Evolutionary conservation across 2,113 vertebrate genomes (phyloP).

Genomic region (Pseudorectes ferrugineus): DNA sequence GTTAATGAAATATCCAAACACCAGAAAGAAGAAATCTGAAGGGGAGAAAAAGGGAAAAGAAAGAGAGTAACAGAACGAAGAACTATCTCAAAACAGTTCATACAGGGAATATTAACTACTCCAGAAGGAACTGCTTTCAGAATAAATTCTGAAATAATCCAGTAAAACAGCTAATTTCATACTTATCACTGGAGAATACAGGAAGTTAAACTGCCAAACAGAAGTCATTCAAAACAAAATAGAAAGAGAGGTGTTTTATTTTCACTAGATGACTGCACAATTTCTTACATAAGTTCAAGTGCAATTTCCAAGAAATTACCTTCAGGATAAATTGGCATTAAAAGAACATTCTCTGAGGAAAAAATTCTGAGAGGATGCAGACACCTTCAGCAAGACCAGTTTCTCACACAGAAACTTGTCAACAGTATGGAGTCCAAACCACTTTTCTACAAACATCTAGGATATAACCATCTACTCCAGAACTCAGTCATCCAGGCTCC

Average conservation of each 20-base stretch:
- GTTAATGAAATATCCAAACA: conserved; percentile 57
- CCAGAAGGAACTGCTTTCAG: background rate
- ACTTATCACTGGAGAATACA: background rate
- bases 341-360: background rate
- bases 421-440: background rate
- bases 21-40: conserved; percentile 3
- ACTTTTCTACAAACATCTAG: background rate
- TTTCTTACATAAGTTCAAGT: background rate
- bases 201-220: background rate
- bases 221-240: background rate
- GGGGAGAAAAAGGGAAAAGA: background rate
- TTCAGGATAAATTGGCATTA: background rate
- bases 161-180: background rate
- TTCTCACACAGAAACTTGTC: background rate
- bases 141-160: background rate
- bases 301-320: background rate
- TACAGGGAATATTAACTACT: background rate
- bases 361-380: background rate
- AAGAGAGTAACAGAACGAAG: background rate
- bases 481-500: background rate
- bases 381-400: background rate
- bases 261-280: background rate
- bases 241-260: background rate
- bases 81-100: background rate
- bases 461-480: background rate